Evolutionary conservation across 2,888 invertebrate species (phyloP).

Genomic region (Orthosia incerta): DNA sequence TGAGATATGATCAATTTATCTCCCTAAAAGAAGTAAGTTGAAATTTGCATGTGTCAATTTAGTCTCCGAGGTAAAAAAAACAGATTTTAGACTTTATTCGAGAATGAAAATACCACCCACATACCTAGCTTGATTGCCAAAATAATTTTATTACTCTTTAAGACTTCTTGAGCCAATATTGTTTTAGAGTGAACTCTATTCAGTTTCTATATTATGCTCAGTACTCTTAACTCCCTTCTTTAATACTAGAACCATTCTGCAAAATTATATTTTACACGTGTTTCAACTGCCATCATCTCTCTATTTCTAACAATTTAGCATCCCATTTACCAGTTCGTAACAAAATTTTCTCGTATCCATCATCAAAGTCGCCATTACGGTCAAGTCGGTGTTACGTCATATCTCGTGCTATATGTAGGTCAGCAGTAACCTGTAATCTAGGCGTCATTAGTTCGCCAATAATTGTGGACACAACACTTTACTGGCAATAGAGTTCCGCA

Average conservation of each 20-base stretch:
- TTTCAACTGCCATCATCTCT: not conserved
- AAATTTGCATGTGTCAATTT: too few species aligned
- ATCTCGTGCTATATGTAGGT: slow-evolving; percentile 69
- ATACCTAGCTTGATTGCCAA: not conserved
- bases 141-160: not conserved
- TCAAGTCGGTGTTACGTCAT: slow-evolving; percentile 58
- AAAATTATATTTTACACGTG: not conserved
- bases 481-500: slow-evolving; percentile 57
- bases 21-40: too few species aligned
- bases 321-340: not conserved
- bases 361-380: slow-evolving; percentile 52
- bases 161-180: not conserved
- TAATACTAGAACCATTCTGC: too few species aligned
- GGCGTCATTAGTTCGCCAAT: slow-evolving; percentile 70
- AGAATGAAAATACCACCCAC: not conserved
- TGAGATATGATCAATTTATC: too few species aligned
- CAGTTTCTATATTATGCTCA: not conserved
- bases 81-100: not conserved
- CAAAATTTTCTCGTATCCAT: slow-evolving; percentile 40
- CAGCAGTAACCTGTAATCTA: slow-evolving; percentile 71
- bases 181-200: too few species aligned
- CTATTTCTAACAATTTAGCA: not conserved
- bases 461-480: slow-evolving; percentile 65
- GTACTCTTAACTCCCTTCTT: not conserved
- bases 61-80: too few species aligned